Evolutionary conservation across 2,888 invertebrate genomes (phyloP).

Genomic region (Theristus sp.): DNA sequence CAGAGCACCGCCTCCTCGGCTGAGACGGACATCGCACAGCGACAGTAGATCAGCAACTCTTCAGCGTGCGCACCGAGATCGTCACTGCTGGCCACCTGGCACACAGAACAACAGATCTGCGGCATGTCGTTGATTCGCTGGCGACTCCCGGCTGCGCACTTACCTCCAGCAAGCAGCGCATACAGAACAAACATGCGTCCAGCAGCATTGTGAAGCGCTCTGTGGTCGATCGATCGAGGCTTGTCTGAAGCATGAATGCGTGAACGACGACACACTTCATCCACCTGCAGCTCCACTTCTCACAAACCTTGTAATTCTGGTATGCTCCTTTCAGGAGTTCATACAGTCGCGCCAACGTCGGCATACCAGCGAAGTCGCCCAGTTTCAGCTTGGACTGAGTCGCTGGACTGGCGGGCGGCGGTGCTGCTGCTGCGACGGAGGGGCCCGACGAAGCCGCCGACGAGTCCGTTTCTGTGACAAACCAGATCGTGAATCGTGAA

Average conservation of each 20-base stretch:
- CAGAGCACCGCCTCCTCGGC: slow-evolving; percentile 51
- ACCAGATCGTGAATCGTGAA: too few species aligned
- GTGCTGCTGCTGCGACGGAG: neutral
- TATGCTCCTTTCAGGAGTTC: slow-evolving; percentile 60
- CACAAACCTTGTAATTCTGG: slow-evolving; percentile 60
- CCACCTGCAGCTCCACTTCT: too few species aligned
- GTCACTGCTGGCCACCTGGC: slow-evolving; percentile 30
- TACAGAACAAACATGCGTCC: neutral
- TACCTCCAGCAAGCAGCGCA: slow-evolving; percentile 4
- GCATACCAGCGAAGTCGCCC: slow-evolving; percentile 38
- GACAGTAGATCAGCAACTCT: slow-evolving; percentile 56
- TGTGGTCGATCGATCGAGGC: neutral
- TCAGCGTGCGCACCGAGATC: slow-evolving; percentile 58
- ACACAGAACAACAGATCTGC: too few species aligned
- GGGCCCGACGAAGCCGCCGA: too few species aligned
- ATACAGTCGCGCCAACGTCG: slow-evolving; percentile 66
- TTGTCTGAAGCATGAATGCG: neutral
- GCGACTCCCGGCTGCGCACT: slow-evolving; percentile 25
- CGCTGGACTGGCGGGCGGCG: neutral
- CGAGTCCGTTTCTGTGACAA: too few species aligned
- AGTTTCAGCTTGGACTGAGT: slow-evolving; percentile 5
- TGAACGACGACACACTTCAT: too few species aligned
- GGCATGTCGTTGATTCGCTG: too few species aligned
- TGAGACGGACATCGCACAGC: slow-evolving; percentile 49
- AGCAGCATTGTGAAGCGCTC: neutral